Evolutionary conservation across 2,888 invertebrate genomes (phyloP), one percentile per base, ranked within the genome.

Genomic region (Pollenia angustigena): DNA sequence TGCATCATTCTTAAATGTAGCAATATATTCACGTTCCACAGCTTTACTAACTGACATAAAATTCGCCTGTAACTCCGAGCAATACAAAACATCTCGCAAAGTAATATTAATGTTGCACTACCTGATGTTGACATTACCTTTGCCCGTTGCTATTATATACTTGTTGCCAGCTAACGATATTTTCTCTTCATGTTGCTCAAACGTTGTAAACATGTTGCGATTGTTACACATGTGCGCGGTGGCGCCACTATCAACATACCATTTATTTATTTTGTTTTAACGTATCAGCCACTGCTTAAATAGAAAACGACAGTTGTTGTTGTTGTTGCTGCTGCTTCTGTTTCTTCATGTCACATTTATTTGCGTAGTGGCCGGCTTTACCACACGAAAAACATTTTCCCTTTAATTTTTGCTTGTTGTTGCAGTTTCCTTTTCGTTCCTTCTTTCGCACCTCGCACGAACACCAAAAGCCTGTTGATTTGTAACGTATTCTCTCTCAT

Each of bases 51-150:
- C 88, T 11, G 86, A 87, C 18, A 87, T 81, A 54, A 86, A 84
- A 68, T 87, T 88, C 16, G 54, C 80, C 40, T 76, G 72, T 6
- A 88, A 46, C 18, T 85, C 83, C 75, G 85, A 75, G n/a, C 71
- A 83, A 66, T 85, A 86, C 50, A 88, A 74, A 80, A 88, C 88
- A 80, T 87, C 79, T 71, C 85, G 69, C 44, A 85, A 79, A n/a
- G 60, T 52, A 54, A 87, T 76, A 48, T 87, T 78, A 79, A 48
- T 40, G 62, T 81, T 85, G 60, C 81, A 72, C 10, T 68, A 69
- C 62, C 71, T 23, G 14, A 85, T 78, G 11, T 54, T 32, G 48
- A 87, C 87, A 69, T 85, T 79, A 81, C 87, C 87, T 82, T 79
- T 84, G 74, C 82, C 81, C 42, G 72, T 74, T 11, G 88, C 81